Percentiles rank a stretch among this genome's conserved stretches.
These are phyloP conservation scores for Noctua fimbriata DNA, from an alignment of 2,888 invertebrate genomes.

Conservation along the genomic window DNA sequence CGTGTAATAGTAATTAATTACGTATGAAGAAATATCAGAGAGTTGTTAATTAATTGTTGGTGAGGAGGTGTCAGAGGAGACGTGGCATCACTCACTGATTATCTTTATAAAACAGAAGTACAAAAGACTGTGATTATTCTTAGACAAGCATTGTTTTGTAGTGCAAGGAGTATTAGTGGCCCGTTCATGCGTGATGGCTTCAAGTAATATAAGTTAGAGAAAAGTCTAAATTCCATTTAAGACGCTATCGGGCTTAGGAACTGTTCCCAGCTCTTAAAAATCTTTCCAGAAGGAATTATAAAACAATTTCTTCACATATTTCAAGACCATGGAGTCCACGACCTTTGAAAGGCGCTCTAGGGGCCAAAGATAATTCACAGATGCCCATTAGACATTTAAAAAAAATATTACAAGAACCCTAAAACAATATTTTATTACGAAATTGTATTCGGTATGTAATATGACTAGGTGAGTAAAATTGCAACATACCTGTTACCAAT, in stretches of 20 bases:
- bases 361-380: background rate
- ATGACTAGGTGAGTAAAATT: conserved; percentile 5
- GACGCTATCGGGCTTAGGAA: background rate
- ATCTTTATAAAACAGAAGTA: conserved; percentile 34
- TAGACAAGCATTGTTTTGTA: conserved; percentile 20
- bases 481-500: conserved; percentile 30
- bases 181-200: background rate
- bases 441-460: background rate
- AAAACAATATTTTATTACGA: conserved; percentile 5
- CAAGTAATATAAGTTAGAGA: background rate
- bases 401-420: background rate
- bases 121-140: conserved; percentile 31
- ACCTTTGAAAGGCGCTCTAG: background rate
- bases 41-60: conserved; percentile 76
- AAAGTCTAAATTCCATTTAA: background rate
- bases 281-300: background rate
- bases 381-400: background rate
- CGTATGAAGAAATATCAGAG: conserved; percentile 75
- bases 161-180: background rate
- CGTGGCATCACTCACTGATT: conserved; percentile 29
- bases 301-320: background rate
- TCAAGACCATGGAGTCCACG: background rate
- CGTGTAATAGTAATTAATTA: conserved; percentile 80
- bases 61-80: conserved; percentile 52
- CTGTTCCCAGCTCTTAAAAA: background rate